Evolutionary conservation across 2,888 invertebrate species (phyloP).

Genomic region (Sturmia bella): DNA sequence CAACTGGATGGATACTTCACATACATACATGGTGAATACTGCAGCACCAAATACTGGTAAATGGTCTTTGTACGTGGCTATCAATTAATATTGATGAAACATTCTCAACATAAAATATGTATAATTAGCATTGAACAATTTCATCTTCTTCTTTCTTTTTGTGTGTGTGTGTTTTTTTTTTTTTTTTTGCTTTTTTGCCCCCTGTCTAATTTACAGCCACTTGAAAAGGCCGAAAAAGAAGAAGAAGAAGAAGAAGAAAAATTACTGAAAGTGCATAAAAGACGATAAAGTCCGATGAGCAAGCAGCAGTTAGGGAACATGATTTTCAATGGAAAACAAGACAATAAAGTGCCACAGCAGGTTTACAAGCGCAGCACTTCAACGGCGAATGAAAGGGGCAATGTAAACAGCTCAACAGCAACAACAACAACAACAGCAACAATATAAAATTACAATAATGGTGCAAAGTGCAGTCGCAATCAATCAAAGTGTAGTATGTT

Average conservation of each 20-base stretch:
- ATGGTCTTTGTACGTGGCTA: constrained; percentile 54
- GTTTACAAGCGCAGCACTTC: constrained; percentile 48
- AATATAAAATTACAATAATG: constrained; percentile 57
- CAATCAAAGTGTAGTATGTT: constrained; percentile 75
- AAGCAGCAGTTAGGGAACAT: constrained; percentile 21
- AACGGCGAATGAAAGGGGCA: constrained; percentile 16
- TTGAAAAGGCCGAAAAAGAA: constrained; percentile 12
- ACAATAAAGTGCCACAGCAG: constrained; percentile 65
- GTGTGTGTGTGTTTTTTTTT: too few relatives aligned
- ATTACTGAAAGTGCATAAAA: constrained; percentile 9
- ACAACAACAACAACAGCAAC: not conserved
- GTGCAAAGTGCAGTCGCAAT: constrained; percentile 77
- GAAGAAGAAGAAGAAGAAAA: too few relatives aligned
- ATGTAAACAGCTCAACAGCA: not conserved
- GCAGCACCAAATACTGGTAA: too few relatives aligned
- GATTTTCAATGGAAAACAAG: constrained; percentile 54
- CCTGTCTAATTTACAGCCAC: constrained; percentile 11
- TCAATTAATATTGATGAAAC: constrained; percentile 65
- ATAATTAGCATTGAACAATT: constrained; percentile 58
- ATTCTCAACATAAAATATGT: constrained; percentile 44
- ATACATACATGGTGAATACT: not conserved
- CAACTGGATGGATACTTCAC: constrained; percentile 47
- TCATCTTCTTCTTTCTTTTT: too few relatives aligned
- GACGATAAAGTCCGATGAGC: not conserved
- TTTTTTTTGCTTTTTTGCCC: not conserved